Conservation (phyloP, 2,888 invertebrate genomes). For the Aromia moschata region DNA sequence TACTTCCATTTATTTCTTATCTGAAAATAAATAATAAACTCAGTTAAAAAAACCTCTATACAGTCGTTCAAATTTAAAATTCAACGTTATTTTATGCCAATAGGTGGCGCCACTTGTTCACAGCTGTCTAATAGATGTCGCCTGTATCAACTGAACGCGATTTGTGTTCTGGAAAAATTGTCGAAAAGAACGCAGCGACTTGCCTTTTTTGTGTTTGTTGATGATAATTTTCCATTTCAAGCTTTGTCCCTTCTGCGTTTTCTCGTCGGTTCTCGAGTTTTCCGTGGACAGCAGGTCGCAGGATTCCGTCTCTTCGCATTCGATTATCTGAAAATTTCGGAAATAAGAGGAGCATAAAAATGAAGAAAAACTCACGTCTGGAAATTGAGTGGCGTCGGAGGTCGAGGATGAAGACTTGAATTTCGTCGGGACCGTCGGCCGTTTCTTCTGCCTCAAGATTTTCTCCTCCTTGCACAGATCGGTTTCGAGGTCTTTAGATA, state of each 20-base stretch:
- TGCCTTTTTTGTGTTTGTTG: slow-evolving; percentile 40
- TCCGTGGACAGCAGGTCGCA: slow-evolving; percentile 3
- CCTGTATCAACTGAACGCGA: too few relatives aligned
- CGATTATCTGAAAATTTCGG: slow-evolving; percentile 7
- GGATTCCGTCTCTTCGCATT: background rate
- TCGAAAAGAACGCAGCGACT: too few relatives aligned
- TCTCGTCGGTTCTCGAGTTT: background rate
- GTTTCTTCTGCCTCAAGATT: background rate
- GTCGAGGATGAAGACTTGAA: slow-evolving; percentile 1
- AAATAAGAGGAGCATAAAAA: too few relatives aligned
- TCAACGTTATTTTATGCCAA: too few relatives aligned
- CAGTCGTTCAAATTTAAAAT: too few relatives aligned
- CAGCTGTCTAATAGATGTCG: background rate
- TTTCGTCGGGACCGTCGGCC: slow-evolving; percentile 1
- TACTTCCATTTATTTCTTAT: background rate
- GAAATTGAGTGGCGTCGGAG: slow-evolving; percentile 3
- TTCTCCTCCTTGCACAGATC: background rate
- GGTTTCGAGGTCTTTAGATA: background rate
- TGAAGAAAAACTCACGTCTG: slow-evolving; percentile 15
- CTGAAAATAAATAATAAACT: slow-evolving; percentile 11
- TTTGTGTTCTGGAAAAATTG: too few relatives aligned
- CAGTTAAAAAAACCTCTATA: too few relatives aligned
- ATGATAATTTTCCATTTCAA: slow-evolving; percentile 48
- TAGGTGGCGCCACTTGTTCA: background rate
- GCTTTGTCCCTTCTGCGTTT: slow-evolving; percentile 22